Evolutionary conservation across 2,888 invertebrate genomes (phyloP).

Genomic region (Drosophila formosana): DNA sequence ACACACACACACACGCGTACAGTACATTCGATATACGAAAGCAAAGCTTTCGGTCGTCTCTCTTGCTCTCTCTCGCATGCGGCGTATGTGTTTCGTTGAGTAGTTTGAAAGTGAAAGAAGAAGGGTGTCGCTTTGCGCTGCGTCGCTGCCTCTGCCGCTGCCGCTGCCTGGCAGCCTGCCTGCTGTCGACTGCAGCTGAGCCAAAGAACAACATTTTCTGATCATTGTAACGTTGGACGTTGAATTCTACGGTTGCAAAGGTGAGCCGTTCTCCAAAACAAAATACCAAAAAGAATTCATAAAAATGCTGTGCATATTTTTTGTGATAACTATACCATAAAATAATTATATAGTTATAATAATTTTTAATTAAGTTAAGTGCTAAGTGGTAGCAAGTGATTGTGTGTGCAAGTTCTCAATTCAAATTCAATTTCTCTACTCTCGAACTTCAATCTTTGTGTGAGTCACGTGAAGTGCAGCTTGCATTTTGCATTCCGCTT

Average conservation of each 20-base stretch:
- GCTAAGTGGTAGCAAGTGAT: constrained; percentile 9
- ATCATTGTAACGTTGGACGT: constrained; percentile 86
- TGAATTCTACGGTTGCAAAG: constrained; percentile 85
- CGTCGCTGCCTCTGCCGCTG: constrained; percentile 25
- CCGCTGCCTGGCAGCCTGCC: constrained; percentile 31
- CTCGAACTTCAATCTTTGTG: not conserved
- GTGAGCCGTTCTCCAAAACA: constrained; percentile 75
- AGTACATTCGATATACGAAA: constrained; percentile 32
- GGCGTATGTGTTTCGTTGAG: constrained; percentile 34
- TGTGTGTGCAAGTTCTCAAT: constrained; percentile 16
- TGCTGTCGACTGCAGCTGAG: constrained; percentile 66
- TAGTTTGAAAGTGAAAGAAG: constrained; percentile 78
- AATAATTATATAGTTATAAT: constrained; percentile 4
- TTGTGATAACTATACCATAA: constrained; percentile 29
- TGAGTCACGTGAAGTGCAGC: constrained; percentile 54
- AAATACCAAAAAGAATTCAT: constrained; percentile 32
- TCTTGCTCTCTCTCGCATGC: constrained; percentile 49
- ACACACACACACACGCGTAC: not conserved
- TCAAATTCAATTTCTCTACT: not conserved
- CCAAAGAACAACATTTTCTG: constrained; percentile 80
- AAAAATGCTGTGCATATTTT: constrained; percentile 14
- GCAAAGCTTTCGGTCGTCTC: constrained; percentile 54
- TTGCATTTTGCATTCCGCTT: constrained; percentile 38
- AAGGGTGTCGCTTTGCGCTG: constrained; percentile 51
- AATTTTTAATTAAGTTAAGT: constrained; percentile 40